Evolutionary conservation across 2,888 invertebrate species (phyloP).

Genomic region (Agapostemon virescens): DNA sequence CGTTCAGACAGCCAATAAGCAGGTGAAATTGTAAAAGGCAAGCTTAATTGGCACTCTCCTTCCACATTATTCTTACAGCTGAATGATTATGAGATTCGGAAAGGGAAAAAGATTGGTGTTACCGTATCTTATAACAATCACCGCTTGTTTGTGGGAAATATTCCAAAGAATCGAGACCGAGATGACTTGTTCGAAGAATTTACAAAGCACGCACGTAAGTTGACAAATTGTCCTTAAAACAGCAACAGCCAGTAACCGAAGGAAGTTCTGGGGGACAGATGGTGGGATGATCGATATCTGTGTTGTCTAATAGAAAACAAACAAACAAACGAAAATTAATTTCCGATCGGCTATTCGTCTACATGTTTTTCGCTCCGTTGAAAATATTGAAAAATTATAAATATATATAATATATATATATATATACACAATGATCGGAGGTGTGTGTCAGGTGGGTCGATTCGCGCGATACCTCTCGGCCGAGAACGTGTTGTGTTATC

Average conservation of each 20-base stretch:
- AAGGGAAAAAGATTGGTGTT: conserved; percentile 99
- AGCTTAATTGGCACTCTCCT: conserved; percentile 85
- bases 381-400: too few relatives aligned
- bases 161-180: conserved; percentile 99
- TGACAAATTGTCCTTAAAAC: conserved; percentile 82
- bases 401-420: too few relatives aligned
- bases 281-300: conserved; percentile 56
- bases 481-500: too few relatives aligned
- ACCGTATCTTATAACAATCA: conserved; percentile 99
- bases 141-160: conserved; percentile 99
- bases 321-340: not conserved
- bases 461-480: conserved; percentile 60
- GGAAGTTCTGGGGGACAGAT: conserved; percentile 67
- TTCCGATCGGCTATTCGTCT: conserved; percentile 48
- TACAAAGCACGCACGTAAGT: conserved; percentile 99
- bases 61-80: conserved; percentile 97
- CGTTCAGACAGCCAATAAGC: conserved; percentile 79
- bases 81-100: conserved; percentile 99
- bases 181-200: conserved; percentile 99
- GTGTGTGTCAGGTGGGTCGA: conserved; percentile 68
- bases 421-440: too few relatives aligned
- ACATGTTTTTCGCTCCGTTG: conserved; percentile 38
- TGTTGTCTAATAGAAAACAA: conserved; percentile 30
- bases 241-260: conserved; percentile 73
- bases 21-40: conserved; percentile 78